Evolutionary conservation across 2,113 vertebrate genomes (phyloP), one percentile per base, ranked within the genome.

Genomic region (Leucopternis melanops): DNA sequence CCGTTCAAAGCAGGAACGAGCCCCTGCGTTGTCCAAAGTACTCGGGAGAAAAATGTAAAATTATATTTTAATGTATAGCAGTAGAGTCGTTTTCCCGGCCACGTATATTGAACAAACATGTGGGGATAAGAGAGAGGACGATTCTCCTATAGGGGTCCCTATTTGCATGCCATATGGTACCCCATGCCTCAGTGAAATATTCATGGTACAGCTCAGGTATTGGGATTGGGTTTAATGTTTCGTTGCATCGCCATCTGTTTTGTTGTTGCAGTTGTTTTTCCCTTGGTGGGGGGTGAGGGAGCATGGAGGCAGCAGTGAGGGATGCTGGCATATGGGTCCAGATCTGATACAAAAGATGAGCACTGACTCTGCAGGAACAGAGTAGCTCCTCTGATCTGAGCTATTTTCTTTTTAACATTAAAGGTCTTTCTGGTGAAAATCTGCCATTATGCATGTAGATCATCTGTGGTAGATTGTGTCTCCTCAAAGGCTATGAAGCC

Each of bases 81-180:
- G 62, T 69, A 40, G 62, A 47, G n/a, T 23, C 5, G 15, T 38
- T 86, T 73, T 58, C 49, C 40, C 26, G 5, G 42, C 55, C n/a
- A 36, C 17, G 50, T 81, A 57, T 66, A 6, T 29, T 42, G 89
- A 94, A 71, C 55, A 31, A 91, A 91, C 71, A 67, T 75, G 69
- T 81, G 95, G 80, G 38, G 92, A 36, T 86, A 83, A 95, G 26
- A 50, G 88, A 62, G 73, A 71, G 66, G 72, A 65, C 31, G 79
- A 73, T 36, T 81, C 91, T 95, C 95, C 96, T 96, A 92, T 94
- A 95, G 94, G 83, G 92, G 96, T 95, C 94, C n/a, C 93, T 96
- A 84, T 91, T 91, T 26, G 88, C 88, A 81, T 78, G 86, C 88
- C 91, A 40, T 86, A 94, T 88, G n/a, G n/a, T 85, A 65, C 67